Conservation (phyloP, 1,140 invertebrate genomes). For the Chymomyza costata region DNA sequence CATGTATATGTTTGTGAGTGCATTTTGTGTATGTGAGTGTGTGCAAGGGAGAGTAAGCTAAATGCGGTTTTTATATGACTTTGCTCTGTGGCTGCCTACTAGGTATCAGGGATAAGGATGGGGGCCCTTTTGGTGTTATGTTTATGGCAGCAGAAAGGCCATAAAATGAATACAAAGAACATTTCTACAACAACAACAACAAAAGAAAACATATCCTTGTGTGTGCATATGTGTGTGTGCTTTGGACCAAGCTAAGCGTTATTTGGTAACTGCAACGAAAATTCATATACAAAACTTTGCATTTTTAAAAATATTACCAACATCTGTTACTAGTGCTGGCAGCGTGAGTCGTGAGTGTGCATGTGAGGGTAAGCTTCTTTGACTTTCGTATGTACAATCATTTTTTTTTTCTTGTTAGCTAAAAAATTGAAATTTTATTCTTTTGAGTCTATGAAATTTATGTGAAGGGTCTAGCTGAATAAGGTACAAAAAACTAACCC, state of each 20-base stretch:
- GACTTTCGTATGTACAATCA: too few species aligned
- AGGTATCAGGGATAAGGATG: background rate
- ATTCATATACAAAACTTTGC: constrained; percentile 53
- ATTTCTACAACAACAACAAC: constrained; percentile 33
- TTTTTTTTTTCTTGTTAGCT: too few species aligned
- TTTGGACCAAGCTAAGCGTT: constrained; percentile 50
- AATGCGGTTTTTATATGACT: constrained; percentile 62
- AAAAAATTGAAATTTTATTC: too few species aligned
- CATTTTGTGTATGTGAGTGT: constrained; percentile 36
- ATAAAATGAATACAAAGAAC: constrained; percentile 69
- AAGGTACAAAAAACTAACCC: too few species aligned
- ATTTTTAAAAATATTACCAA: too few species aligned
- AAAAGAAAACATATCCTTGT: background rate
- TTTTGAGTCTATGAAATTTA: too few species aligned
- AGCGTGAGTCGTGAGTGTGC: constrained; percentile 38
- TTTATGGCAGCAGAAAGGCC: constrained; percentile 68
- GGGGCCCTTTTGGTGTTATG: constrained; percentile 45
- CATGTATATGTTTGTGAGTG: constrained; percentile 25
- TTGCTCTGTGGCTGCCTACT: constrained; percentile 21
- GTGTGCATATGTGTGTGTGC: constrained; percentile 30
- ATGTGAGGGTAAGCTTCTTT: too few species aligned
- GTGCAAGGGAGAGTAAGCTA: constrained; percentile 38
- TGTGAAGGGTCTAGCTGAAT: too few species aligned
- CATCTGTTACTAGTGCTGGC: constrained; percentile 35
- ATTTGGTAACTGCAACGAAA: constrained; percentile 57